phyloP scores from a whole-genome alignment of 2,797 vertebrate genomes.

The Tenualosa thibaudeaui region DNA sequence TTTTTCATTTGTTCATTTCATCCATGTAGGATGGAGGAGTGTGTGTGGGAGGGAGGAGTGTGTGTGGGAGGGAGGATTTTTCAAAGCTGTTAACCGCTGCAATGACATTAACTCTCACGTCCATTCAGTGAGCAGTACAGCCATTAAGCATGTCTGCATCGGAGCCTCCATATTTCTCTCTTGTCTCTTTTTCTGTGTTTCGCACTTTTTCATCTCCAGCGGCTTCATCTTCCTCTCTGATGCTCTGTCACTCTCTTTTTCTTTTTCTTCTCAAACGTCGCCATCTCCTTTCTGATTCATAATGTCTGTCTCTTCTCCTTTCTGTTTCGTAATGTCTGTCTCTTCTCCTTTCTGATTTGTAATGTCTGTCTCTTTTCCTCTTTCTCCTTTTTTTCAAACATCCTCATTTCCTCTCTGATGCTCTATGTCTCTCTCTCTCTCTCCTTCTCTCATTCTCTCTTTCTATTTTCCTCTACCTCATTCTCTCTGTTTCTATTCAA shows the following conservation, averaged over 20 bases:
- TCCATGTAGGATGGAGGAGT: neutral
- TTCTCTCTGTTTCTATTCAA: neutral
- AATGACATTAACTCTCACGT: conserved; percentile 7
- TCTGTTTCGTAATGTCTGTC: neutral
- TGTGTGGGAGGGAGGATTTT: conserved; percentile 2
- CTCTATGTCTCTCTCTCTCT: neutral
- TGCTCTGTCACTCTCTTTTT: neutral
- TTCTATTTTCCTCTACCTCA: neutral
- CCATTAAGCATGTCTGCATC: neutral
- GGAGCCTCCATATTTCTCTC: neutral
- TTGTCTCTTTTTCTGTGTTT: neutral
- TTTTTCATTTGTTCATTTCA: conserved; percentile 21
- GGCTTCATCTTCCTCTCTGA: neutral
- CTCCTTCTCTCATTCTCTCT: neutral
- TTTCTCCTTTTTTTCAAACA: neutral
- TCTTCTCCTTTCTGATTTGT: neutral
- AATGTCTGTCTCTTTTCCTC: neutral
- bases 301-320: neutral
- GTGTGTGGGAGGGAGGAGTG: conserved; percentile 2
- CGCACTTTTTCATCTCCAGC: neutral
- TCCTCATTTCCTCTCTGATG: too few relatives aligned
- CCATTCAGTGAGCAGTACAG: conserved; percentile 7
- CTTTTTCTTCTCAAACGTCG: neutral
- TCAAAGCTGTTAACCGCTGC: conserved; percentile 10
- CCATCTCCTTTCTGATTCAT: neutral